Base-by-base conservation (phyloP, 2,113 vertebrate genomes). In the Nipponia nippon region DNA sequence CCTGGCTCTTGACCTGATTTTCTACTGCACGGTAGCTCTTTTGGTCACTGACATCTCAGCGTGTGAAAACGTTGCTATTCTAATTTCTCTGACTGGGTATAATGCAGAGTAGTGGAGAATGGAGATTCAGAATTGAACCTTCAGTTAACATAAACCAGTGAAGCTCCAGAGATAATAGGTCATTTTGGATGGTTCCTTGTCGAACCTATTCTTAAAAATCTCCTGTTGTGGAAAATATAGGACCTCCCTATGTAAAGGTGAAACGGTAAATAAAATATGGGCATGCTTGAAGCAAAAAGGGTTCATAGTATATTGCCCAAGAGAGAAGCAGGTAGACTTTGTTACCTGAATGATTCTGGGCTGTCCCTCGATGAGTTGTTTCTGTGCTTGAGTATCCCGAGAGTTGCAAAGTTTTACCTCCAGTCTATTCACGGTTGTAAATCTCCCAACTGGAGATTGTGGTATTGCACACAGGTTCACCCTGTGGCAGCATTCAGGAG, bases 1-100 rank as follows among this genome's bases (percentile, higher is more conserved):
- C 72, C 71, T 88, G 90, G 58, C 85, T 90, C 90, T 53, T 93
- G 96, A 59, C 95, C 93, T 77, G 87, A 12, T 72, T 96, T 87
- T 53, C 34, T 47, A 2, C 81, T 83, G 52, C 36, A 5, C 58
- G 5, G 40, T 34, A 65, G 52, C 76, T 73, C 83, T 88, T 3
- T 11, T 59, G 90, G 90, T 80, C 29, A 23, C 67, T 65, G 82
- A 82, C 65, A 19, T 62, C 26, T 12, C 5, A 62, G 76, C 0
- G 0, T 42, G 77, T 4, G 69, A 32, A 53, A 25, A 46, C 1
- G 1, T 32, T 17, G 52, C 94, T 71, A 16, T 65, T 89, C 90
- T n/a, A 5, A 47, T 59, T 89, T 58, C 79, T 50, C 10, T 2
- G 53, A 16, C 25, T 4, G 18, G 26, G 20, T 14, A 15, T 55